Percentiles rank a stretch among this genome's conserved stretches.
phyloP scores from a whole-genome alignment of 2,888 invertebrate species.

The Drosophila lutescens region DNA sequence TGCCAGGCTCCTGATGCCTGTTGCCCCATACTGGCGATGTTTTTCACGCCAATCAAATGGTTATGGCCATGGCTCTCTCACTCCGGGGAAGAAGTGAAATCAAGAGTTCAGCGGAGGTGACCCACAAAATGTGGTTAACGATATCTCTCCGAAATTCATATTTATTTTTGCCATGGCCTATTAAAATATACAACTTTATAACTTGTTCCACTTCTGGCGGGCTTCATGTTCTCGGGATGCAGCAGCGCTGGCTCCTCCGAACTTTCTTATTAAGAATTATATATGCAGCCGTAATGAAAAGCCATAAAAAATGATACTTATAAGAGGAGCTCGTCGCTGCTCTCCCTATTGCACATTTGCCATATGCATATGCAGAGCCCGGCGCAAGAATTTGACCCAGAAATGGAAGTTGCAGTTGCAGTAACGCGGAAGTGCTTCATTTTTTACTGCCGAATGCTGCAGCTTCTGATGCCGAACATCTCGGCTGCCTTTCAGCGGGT shows the following conservation, averaged over 20 bases:
- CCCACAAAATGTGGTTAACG: constrained; percentile 53
- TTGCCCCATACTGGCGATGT: constrained; percentile 24
- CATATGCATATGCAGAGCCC: constrained; percentile 29
- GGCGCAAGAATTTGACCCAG: constrained; percentile 65
- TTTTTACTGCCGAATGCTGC: constrained; percentile 31
- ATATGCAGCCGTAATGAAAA: constrained; percentile 74
- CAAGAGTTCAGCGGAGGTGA: constrained; percentile 58
- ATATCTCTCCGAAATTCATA: constrained; percentile 47
- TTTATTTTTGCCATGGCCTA: constrained; percentile 63
- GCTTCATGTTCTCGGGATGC: constrained; percentile 13
- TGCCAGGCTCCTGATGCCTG: constrained; percentile 51
- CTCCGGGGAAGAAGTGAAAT: constrained; percentile 27
- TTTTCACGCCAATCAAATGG: constrained; percentile 67
- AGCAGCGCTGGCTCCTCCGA: constrained; percentile 10
- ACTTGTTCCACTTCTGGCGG: constrained; percentile 59
- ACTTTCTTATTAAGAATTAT: constrained; percentile 79
- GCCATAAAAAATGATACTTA: constrained; percentile 79
- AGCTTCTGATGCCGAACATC: constrained; percentile 5
- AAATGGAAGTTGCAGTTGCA: constrained; percentile 58
- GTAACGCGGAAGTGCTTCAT: constrained; percentile 68
- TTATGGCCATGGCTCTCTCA: constrained; percentile 19
- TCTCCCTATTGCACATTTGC: constrained; percentile 37
- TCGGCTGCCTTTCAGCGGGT: constrained; percentile 74
- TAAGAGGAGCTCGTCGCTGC: constrained; percentile 47
- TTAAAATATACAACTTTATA: constrained; percentile 74